Base-by-base conservation (phyloP, 1,140 invertebrate species). In the Archivesica marissinica region DNA sequence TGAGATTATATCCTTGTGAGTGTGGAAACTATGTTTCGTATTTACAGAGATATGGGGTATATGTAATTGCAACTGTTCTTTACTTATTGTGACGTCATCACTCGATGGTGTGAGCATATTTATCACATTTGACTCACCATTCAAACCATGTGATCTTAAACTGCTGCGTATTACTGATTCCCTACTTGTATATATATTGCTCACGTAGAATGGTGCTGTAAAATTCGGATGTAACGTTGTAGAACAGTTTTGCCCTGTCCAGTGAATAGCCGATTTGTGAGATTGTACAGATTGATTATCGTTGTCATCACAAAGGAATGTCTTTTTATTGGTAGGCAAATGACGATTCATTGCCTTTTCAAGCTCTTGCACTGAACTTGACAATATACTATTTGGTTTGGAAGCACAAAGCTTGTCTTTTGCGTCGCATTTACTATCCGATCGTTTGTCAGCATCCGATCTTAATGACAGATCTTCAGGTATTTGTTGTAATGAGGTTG, bases 281-380 rank as follows among this genome's bases (percentile, higher is more conserved):
- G 68, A 59, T 50, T 41, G 39, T 44, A 50, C 15, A 30, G 68
- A 52, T 47, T 33, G 39, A 72, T 72, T 72, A 50, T 72, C 25
- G 41, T 47, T 23, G 47, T 52, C 44, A 50, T 80, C 68, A 28
- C 13, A 28, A 30, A 47, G 38, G 30, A 76, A 80, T n/a, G 70
- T 33, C 54, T 68, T 59, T 38, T 76, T 72, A 50, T 33, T 76
- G 17, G 97, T 96, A 82, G 98, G 98, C 52, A 99, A 94, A 94
- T 99, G 98, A 92, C 98, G 98, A 28, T 98, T 98, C 98, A 99
- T 99, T 17, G 97, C 98, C 89, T 98, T 97, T 93, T 99, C 98
- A 85, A 99, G 94, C 90, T 99, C 98, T 92, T 98, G 97, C 0
- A 98, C 97, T 0, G 97, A 97, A 2, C 96, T 89, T 13, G 89